These are phyloP conservation scores for Spea hammondii DNA, from an alignment of 2,797 vertebrate species.

Conservation along the genomic window DNA sequence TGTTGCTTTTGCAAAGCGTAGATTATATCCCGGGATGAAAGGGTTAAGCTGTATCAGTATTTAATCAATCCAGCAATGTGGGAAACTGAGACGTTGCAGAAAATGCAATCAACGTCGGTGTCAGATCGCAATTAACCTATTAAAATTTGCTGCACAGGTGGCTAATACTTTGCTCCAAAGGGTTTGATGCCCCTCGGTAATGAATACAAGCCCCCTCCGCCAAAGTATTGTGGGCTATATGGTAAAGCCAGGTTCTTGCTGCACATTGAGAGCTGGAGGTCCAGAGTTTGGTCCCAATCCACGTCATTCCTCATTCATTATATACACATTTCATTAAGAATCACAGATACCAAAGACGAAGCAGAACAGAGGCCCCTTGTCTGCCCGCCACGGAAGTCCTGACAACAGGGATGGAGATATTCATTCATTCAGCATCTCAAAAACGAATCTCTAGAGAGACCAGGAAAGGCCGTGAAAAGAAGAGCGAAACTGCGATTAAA, in stretches of 20 bases:
- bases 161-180: not conserved
- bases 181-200: not conserved
- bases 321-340: constrained; percentile 21
- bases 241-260: not conserved
- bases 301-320: not conserved
- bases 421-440: not conserved
- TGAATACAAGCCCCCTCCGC: constrained; percentile 5
- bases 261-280: not conserved
- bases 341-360: constrained; percentile 14
- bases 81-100: not conserved
- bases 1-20: too few relatives aligned
- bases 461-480: not conserved
- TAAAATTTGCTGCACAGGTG: constrained; percentile 3
- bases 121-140: constrained; percentile 42
- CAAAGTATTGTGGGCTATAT: constrained; percentile 16
- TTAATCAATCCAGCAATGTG: constrained; percentile 3
- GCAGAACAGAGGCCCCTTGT: not conserved
- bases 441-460: not conserved
- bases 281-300: not conserved
- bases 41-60: constrained; percentile 10
- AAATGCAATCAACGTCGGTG: constrained; percentile 21
- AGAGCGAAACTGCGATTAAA: constrained; percentile 5
- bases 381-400: not conserved
- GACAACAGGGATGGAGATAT: too few relatives aligned
- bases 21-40: too few relatives aligned